Evolutionary conservation across 2,113 vertebrate species (phyloP).

Genomic region (Psilopogon haemacephalus): DNA sequence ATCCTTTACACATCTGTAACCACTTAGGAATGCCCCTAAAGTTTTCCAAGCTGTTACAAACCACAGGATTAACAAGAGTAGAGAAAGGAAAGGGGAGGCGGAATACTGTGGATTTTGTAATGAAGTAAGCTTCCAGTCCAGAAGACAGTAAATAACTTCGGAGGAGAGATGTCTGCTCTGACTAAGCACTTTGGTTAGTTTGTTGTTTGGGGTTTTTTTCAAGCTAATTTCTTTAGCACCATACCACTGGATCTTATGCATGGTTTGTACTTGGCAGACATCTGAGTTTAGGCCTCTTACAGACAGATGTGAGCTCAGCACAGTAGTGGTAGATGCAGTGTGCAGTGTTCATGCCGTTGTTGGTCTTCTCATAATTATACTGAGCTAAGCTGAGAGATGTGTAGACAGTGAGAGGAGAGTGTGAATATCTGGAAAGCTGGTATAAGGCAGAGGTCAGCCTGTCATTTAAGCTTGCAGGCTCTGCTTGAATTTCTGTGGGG

Average conservation of each 20-base stretch:
- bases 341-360: background rate
- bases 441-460: background rate
- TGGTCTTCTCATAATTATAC: background rate
- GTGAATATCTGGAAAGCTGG: background rate
- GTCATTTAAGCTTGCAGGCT: background rate
- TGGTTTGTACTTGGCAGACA: background rate
- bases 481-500: background rate
- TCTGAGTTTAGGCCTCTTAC: background rate
- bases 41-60: slow-evolving; percentile 26
- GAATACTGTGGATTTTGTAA: background rate
- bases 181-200: background rate
- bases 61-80: background rate
- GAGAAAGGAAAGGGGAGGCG: background rate
- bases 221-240: background rate
- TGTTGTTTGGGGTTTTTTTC: background rate
- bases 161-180: background rate
- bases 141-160: background rate
- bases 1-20: slow-evolving; percentile 52
- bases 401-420: background rate
- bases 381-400: background rate
- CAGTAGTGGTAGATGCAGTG: background rate
- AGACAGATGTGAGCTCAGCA: background rate
- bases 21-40: slow-evolving; percentile 26
- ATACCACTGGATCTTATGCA: background rate
- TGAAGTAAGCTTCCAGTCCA: background rate